These are phyloP conservation scores for Clarias macrocephalus DNA, from an alignment of 2,113 vertebrate genomes.

Conservation along the genomic window DNA sequence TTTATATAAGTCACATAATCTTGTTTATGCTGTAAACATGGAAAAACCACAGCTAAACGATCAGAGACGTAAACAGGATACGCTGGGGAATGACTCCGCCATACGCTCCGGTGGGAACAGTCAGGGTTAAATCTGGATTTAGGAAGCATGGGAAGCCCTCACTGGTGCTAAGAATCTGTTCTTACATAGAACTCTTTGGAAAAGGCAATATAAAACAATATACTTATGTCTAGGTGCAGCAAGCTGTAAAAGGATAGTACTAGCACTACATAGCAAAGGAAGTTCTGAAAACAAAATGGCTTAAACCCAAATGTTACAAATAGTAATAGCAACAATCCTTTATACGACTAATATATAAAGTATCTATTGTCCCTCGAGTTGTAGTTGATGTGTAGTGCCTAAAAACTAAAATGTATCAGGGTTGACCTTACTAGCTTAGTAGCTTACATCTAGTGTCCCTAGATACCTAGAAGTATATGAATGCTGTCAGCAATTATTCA, in stretches of 20 bases:
- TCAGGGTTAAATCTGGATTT: conserved; percentile 42
- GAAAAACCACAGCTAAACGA: conserved; percentile 5
- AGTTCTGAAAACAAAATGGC: too few species aligned
- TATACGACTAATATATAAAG: too few species aligned
- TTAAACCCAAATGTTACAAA: too few species aligned
- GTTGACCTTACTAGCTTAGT: not conserved
- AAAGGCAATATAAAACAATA: not conserved
- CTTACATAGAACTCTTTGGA: not conserved
- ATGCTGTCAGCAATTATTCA: too few species aligned
- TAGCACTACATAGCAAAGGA: too few species aligned
- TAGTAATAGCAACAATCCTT: too few species aligned
- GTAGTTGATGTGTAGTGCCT: not conserved
- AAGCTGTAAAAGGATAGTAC: too few species aligned
- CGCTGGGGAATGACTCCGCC: not conserved
- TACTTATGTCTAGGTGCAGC: too few species aligned
- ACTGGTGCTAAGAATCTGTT: not conserved
- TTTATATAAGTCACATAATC: conserved; percentile 25
- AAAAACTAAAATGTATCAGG: not conserved
- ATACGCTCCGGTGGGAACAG: not conserved
- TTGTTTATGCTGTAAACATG: conserved; percentile 24
- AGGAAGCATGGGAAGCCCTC: conserved; percentile 31
- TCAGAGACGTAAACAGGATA: conserved; percentile 26
- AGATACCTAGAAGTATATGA: too few species aligned
- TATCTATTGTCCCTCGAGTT: not conserved
- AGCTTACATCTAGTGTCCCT: too few species aligned